Base-by-base conservation (phyloP, 2,797 vertebrate species). In the Coregonus ussuriensis region DNA sequence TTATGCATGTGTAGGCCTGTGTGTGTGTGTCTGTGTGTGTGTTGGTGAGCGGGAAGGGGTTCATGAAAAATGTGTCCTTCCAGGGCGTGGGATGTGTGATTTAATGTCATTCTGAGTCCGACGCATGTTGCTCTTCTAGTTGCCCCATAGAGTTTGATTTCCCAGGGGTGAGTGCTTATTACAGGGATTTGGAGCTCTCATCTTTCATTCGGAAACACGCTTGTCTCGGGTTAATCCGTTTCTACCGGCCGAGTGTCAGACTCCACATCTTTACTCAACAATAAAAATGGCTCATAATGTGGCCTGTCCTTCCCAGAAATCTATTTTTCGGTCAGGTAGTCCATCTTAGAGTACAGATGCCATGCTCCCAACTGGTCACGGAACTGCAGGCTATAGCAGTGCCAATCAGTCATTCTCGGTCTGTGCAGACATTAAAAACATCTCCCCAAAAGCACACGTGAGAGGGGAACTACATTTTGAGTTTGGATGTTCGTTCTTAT, bases 101-200 rank as follows among this genome's bases (percentile, higher is more conserved):
- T 89, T 88, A 83, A 78, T 83, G 85, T 63, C 66, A 81, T 80
- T 72, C 86, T 68, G 73, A 79, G 76, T 86, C 79, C 74, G 84
- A 86, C 83, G 80, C 84, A 89, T 83, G 80, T 76, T 79, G 76
- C 84, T 79, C 79, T 83, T 78, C 82, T 76, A 65, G 86, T 86
- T 82, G 76, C 82, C 82, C 82, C 81, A 47, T 47, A 79, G 84
- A 15, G 78, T 90, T 90, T 93, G 93, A 95, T 95, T 94, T 94
- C 93, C 94, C 93, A 78, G 62, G 79, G 88, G 84, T 77, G 18
- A 71, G 84, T 74, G 83, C 89, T 94, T 87, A 91, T 94, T 93
- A 91, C 86, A 70, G 88, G 80, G 83, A 88, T 87, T 84, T 79
- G 81, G 83, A 85, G 77, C 79, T 86, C 89, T 86, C 89, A 92